Percentiles rank a stretch among this genome's conserved stretches.
phyloP scores from a whole-genome alignment of 2,888 invertebrate genomes.

The Troides aeacus region DNA sequence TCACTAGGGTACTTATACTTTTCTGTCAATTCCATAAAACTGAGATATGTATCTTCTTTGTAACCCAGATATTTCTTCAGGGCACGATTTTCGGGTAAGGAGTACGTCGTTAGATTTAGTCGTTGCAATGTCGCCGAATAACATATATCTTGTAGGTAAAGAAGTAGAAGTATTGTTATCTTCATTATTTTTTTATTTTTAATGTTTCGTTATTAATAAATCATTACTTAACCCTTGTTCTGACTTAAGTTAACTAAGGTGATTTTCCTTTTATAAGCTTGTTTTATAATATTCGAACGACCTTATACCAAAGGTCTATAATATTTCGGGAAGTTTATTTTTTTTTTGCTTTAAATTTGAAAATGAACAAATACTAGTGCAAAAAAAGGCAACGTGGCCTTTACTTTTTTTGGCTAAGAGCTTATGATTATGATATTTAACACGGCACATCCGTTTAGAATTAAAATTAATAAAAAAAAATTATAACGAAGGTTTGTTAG shows the following conservation, averaged over 20 bases:
- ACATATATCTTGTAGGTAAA: slow-evolving; percentile 15
- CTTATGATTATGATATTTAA: not conserved
- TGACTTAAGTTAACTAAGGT: slow-evolving; percentile 47
- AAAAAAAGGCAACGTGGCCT: not conserved
- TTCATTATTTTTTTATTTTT: slow-evolving; percentile 28
- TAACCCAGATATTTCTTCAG: slow-evolving; percentile 57
- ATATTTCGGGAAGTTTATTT: slow-evolving; percentile 34
- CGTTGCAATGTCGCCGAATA: slow-evolving; percentile 18
- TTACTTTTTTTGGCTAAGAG: not conserved
- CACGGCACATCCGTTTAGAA: not conserved
- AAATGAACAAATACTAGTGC: not conserved
- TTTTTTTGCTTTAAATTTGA: slow-evolving; percentile 10
- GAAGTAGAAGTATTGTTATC: slow-evolving; percentile 15
- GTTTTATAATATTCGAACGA: slow-evolving; percentile 67
- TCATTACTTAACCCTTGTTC: slow-evolving; percentile 43
- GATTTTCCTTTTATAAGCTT: slow-evolving; percentile 53
- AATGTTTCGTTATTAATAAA: slow-evolving; percentile 37
- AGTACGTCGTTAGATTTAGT: slow-evolving; percentile 47
- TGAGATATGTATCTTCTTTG: slow-evolving; percentile 58
- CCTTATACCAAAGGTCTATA: slow-evolving; percentile 60
- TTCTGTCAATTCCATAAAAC: slow-evolving; percentile 41
- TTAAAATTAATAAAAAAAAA: not conserved
- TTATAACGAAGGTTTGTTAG: not conserved
- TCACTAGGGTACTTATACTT: slow-evolving; percentile 42
- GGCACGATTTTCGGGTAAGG: slow-evolving; percentile 50